These are phyloP conservation scores for Pseudomugil tenellus DNA, from an alignment of 2,797 vertebrate genomes.

Conservation along the genomic window DNA sequence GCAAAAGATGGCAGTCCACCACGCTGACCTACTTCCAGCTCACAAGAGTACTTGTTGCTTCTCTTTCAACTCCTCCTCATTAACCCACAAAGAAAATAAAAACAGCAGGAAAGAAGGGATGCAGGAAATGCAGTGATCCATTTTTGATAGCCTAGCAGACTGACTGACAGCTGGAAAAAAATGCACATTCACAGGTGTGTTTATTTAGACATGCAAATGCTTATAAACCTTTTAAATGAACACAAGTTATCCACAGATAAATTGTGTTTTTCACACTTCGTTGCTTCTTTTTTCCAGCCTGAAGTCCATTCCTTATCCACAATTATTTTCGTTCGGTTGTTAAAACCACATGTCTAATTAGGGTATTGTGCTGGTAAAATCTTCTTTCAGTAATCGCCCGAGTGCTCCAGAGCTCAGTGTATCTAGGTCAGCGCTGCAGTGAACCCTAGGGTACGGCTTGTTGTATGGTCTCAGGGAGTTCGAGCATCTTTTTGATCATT, in stretches of 20 bases:
- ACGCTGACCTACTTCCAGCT: constrained; percentile 50
- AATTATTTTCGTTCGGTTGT: constrained; percentile 40
- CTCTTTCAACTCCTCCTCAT: too few species aligned
- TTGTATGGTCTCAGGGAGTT: constrained; percentile 26
- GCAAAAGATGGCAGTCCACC: constrained; percentile 6
- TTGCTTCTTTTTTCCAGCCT: constrained; percentile 6
- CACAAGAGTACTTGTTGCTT: constrained; percentile 35
- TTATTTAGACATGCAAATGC: background rate
- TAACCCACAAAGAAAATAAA: too few species aligned
- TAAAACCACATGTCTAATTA: constrained; percentile 53
- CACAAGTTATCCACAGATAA: too few species aligned
- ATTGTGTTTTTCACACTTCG: background rate
- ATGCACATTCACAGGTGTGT: background rate
- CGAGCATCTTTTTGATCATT: constrained; percentile 39
- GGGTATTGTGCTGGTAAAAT: constrained; percentile 53
- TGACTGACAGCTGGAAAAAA: constrained; percentile 3
- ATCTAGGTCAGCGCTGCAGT: constrained; percentile 63
- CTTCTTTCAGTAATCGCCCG: constrained; percentile 58
- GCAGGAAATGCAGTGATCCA: constrained; percentile 18
- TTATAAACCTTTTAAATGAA: too few species aligned
- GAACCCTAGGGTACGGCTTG: constrained; percentile 36
- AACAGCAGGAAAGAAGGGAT: constrained; percentile 1
- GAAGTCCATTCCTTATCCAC: constrained; percentile 36
- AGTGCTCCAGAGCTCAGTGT: constrained; percentile 27
- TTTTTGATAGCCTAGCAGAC: background rate